Base-by-base conservation (phyloP, 1,140 invertebrate species). In the Pemphigus obesinymphae region DNA sequence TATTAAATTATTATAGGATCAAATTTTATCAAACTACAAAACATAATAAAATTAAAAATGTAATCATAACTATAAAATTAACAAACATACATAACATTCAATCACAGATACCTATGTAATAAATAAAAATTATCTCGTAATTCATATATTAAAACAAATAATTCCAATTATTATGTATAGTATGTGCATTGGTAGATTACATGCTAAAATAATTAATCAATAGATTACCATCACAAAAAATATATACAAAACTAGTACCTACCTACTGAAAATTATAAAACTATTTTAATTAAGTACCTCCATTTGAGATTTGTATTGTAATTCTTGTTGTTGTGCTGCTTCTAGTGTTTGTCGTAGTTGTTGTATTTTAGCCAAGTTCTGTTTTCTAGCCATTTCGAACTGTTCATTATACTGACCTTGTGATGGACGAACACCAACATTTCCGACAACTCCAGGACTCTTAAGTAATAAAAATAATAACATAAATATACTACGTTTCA, bases 251-350 rank as follows among this genome's bases (percentile, higher is more conserved):
- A 10, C n/a, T n/a, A n/a, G n/a, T n/a, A n/a, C n/a, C n/a, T n/a
- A n/a, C n/a, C n/a, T n/a, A n/a, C n/a, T n/a, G n/a, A n/a, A n/a
- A n/a, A n/a, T n/a, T n/a, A n/a, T n/a, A n/a, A n/a, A n/a, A n/a
- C n/a, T 17, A 26, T 29, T 45, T 15, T 40, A 76, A 20, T 15
- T 40, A 76, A 20, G 20, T 82, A 89, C 87, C 86, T 93, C 92
- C 86, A 92, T 88, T 86, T 93, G 92, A 2, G 90, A 92, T 86
- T 93, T 92, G 85, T 92, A 93, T 84, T 93, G 92, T 17, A 91
- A 90, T 85, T 93, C 92, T 86, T 93, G 92, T 84, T 92, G 91
- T 83, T 93, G 92, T 0, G 92, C 92, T 0, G 91, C 92, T 86
- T 93, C 92, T 61, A 93, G 86, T 0, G 91, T 93, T 86, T 93